These are phyloP conservation scores for Ictalurus furcatus DNA, from an alignment of 2,113 vertebrate species.

Conservation along the genomic window DNA sequence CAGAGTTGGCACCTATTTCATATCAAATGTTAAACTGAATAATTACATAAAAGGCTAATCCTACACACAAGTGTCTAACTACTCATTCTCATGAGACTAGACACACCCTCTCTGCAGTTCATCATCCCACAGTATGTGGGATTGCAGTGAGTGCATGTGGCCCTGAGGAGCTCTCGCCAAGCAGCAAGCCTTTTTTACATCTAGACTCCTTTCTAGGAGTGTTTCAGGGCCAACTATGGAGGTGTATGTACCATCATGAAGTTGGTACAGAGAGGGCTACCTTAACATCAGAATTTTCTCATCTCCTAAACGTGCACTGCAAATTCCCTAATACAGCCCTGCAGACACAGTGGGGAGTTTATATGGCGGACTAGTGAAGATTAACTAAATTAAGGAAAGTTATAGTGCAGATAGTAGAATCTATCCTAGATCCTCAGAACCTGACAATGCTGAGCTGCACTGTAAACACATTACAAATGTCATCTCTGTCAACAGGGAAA, in stretches of 20 bases:
- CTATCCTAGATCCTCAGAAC: neutral
- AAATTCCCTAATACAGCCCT: conserved; percentile 74
- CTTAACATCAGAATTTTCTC: conserved; percentile 64
- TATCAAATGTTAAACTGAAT: neutral
- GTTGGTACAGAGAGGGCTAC: conserved; percentile 67
- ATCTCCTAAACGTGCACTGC: conserved; percentile 70
- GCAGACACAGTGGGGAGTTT: neutral
- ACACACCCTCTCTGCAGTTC: conserved; percentile 53
- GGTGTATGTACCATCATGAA: conserved; percentile 62
- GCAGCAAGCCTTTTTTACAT: conserved; percentile 71
- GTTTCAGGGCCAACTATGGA: conserved; percentile 69
- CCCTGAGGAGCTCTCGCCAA: conserved; percentile 71
- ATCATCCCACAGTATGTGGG: conserved; percentile 72
- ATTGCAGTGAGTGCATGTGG: conserved; percentile 69
- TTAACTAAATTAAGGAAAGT: neutral
- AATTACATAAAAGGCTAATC: neutral
- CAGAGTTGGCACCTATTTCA: neutral
- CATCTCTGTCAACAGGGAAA: conserved; percentile 78
- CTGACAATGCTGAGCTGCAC: neutral
- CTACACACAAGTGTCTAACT: neutral
- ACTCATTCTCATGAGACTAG: neutral
- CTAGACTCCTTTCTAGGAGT: conserved; percentile 66
- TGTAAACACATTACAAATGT: conserved; percentile 61
- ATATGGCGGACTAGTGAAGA: neutral
- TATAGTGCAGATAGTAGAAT: conserved; percentile 25